Evolutionary conservation across 2,113 vertebrate genomes (phyloP), one percentile per base, ranked within the genome.

Genomic region (Nematolebias whitei): DNA sequence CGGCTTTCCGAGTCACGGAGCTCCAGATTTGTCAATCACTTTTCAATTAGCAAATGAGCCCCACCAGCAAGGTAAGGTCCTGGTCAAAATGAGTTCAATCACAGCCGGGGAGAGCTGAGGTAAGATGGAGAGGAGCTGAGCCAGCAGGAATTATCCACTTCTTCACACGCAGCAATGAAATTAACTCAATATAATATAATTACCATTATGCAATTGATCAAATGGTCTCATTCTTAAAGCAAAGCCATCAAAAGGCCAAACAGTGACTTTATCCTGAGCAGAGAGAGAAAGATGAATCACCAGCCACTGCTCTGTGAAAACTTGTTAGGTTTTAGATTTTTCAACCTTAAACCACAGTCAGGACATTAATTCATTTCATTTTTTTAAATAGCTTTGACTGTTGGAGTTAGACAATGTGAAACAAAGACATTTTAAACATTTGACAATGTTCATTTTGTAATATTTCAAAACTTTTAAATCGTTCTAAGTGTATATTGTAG

Each of bases 21-120:
- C 72, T 54, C 62, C 84, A 72, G 81, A 83, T 86, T 83, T 68
- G 80, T 87, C 81, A 64, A 87, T 86, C 78, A 71, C 82, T 85
- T 86, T 89, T 85, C 89, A 84, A 88, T 90, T 83, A 88, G 83
- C 64, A 85, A 85, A 90, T 86, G 79, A 90, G 88, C 76, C 71
- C 10, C 54, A 24, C 18, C 55, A 43, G 32, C 45, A 29, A 54
- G 68, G 68, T 41, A 35, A 71, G 23, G 18, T 54, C 49, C 40
- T 19, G 29, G 48, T 53, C 56, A 69, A 24, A 62, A 49, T 15
- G 61, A 63, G 48, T 52, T 43, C 61, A 63, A 15, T 14, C 26
- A n/a, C 44, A 35, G 52, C 23, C n/a, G 41, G 60, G 59, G 55
- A 71, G 79, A 71, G 70, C 66, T 43, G 73, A 72, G 65, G 68